Base-by-base conservation (phyloP, 2,797 vertebrate species). In the Lemur catta region DNA sequence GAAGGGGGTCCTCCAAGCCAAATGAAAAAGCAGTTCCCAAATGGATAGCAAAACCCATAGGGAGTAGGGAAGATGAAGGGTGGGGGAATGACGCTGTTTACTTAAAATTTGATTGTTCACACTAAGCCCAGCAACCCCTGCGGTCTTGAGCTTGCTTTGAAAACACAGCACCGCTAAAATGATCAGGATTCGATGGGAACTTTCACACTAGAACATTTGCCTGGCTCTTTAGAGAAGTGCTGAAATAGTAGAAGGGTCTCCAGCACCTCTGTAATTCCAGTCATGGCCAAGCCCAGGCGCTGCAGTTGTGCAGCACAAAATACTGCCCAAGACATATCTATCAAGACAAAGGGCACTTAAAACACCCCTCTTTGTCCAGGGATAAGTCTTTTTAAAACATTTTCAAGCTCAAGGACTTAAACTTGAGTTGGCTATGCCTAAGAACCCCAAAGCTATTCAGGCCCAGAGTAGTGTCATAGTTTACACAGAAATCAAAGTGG, bases 121-220 rank as follows among this genome's bases (percentile, higher is more conserved):
- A 95, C 92, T 91, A 55, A 97, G n/a, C 79, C 24, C n/a, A 87
- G 84, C 26, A 79, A 90, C 84, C 63, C 81, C 93, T 95, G 81
- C 75, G 71, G 89, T 98, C 94, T 96, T 93, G 88, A 96, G 92
- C 82, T 95, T 93, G 71, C 96, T 97, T 96, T 94, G 82, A 97
- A 97, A 98, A 95, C 79, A 97, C 35, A 93, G 50, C 28, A 86
- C 28, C 14, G 18, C 55, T 79, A 63, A 93, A 96, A 84, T 80
- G 71, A 86, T 94, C 38, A 94, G 82, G 50, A 89, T 74, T 75
- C 4, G 1, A 76, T 97, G 96, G 95, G 94, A 97, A 97, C 59
- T 96, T 97, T 98, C 94, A 96, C 97, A 96, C 95, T 96, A 89
- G 92, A 96, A 87, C 96, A 97, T 97, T 97, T 97, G 97, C 82